Evolutionary conservation across 1,140 invertebrate genomes (phyloP).

Genomic region (Batillaria attramentaria): DNA sequence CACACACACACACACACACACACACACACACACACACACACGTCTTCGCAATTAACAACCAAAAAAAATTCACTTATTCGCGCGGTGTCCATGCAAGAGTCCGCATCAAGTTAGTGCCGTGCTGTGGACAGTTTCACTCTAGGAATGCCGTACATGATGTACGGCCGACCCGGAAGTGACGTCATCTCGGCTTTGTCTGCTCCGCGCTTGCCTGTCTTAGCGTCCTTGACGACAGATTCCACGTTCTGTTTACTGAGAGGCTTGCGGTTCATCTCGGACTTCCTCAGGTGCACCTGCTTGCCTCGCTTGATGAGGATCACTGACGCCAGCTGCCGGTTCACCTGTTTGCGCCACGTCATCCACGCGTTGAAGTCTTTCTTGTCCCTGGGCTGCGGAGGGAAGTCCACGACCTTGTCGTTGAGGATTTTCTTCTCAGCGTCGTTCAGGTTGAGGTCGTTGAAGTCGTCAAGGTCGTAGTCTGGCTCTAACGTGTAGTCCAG

Average conservation of each 20-base stretch:
- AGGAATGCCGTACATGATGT: constrained; percentile 37
- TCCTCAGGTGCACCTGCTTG: neutral
- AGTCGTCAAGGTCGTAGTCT: constrained; percentile 23
- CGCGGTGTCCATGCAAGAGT: neutral
- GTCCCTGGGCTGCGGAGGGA: neutral
- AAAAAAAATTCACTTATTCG: neutral
- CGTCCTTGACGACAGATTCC: constrained; percentile 5
- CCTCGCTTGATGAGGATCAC: constrained; percentile 27
- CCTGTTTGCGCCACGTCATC: constrained; percentile 33
- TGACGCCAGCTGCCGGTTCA: constrained; percentile 22
- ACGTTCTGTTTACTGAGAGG: constrained; percentile 12
- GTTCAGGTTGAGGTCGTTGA: constrained; percentile 26
- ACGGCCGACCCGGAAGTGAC: constrained; percentile 19
- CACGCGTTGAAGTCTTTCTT: constrained; percentile 20
- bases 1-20: constrained; percentile 18
- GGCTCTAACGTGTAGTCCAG: constrained; percentile 26
- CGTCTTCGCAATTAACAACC: neutral
- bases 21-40: neutral
- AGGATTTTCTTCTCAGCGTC: constrained; percentile 21
- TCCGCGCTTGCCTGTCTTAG: neutral
- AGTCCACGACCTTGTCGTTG: constrained; percentile 29
- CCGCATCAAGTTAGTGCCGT: neutral
- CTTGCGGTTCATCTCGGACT: constrained; percentile 19
- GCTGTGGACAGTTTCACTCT: constrained; percentile 15
- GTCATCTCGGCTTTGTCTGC: constrained; percentile 4